Conservation (phyloP, 2,113 vertebrate genomes). For the Cepphus grylle region DNA sequence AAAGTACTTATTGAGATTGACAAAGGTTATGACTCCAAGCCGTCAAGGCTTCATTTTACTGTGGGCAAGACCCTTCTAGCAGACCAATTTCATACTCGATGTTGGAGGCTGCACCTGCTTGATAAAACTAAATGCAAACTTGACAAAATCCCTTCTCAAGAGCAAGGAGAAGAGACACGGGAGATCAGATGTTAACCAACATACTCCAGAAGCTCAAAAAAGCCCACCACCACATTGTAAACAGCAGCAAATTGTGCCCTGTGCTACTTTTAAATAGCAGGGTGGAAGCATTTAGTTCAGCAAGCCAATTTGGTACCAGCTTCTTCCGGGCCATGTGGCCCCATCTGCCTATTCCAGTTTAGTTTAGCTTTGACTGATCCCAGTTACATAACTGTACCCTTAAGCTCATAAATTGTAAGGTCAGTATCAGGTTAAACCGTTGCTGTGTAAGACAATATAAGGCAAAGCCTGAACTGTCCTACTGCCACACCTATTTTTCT, state of each 20-base stretch:
- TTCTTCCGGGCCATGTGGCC: background rate
- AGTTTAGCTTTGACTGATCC: constrained; percentile 44
- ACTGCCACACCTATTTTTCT: background rate
- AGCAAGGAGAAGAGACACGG: background rate
- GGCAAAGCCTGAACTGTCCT: background rate
- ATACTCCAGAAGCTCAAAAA: background rate
- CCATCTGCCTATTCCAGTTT: constrained; percentile 32
- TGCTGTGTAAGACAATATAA: background rate
- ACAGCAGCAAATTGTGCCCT: background rate
- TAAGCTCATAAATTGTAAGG: constrained; percentile 35
- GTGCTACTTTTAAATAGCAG: background rate
- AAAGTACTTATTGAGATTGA: background rate
- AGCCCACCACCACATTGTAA: background rate
- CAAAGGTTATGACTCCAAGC: background rate
- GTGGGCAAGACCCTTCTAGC: background rate
- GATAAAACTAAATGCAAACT: background rate
- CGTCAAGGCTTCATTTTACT: background rate
- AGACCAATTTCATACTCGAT: background rate
- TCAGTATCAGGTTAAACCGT: constrained; percentile 32
- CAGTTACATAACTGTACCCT: constrained; percentile 24
- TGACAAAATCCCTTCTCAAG: background rate
- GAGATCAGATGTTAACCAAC: background rate
- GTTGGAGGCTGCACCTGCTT: background rate
- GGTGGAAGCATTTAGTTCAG: background rate
- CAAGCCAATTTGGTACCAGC: constrained; percentile 21